Conservation (phyloP, 2,888 invertebrate genomes). For the Cylloceria caligata region DNA sequence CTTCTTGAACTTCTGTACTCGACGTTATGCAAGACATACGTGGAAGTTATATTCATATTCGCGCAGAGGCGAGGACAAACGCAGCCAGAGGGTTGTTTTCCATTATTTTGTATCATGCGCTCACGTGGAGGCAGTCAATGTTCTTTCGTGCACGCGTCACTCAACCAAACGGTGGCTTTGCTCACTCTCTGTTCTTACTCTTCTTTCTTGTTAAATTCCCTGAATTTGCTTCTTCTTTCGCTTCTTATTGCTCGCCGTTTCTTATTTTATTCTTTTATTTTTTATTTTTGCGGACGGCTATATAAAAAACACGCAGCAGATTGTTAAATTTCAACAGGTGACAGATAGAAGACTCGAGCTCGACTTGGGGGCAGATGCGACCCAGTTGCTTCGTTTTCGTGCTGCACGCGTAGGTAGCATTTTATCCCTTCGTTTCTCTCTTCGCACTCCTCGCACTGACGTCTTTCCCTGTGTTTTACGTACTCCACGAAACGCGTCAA, state of each 20-base stretch:
- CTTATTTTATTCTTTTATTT: conserved; percentile 39
- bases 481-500: conserved; percentile 15
- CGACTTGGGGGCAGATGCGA: conserved; percentile 76
- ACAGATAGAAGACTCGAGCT: conserved; percentile 78
- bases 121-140: conserved; percentile 31
- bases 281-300: conserved; percentile 36
- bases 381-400: conserved; percentile 66
- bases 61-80: conserved; percentile 30
- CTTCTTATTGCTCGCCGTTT: conserved; percentile 27
- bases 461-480: conserved; percentile 1
- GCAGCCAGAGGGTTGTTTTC: conserved; percentile 33
- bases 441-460: neutral
- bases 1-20: conserved; percentile 10
- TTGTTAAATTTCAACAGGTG: conserved; percentile 83
- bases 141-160: conserved; percentile 38
- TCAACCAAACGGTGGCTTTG: conserved; percentile 15
- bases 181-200: conserved; percentile 13
- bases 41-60: conserved; percentile 24
- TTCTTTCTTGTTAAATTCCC: conserved; percentile 11
- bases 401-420: conserved; percentile 53
- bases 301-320: conserved; percentile 72
- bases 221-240: conserved; percentile 38
- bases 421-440: conserved; percentile 10
- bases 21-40: neutral
- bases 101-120: conserved; percentile 25